Conservation (phyloP, 2,888 invertebrate species). For the Trachelus troglodyta region DNA sequence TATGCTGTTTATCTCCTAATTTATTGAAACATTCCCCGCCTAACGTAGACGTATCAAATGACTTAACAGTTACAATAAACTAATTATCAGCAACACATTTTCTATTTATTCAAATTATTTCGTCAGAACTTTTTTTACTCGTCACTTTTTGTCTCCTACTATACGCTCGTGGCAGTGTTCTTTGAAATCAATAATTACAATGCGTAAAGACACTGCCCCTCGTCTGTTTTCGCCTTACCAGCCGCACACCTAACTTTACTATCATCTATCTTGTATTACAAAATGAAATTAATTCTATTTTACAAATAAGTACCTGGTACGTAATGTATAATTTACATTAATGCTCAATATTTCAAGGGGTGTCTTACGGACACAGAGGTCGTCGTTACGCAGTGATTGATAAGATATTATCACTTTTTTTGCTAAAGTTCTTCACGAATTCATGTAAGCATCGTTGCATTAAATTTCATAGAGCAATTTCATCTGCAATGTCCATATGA, state of each 20-base stretch:
- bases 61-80: constrained; percentile 17
- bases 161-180: constrained; percentile 5
- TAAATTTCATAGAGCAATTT: not conserved
- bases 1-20: not conserved
- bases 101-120: constrained; percentile 12
- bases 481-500: not conserved
- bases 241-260: constrained; percentile 4
- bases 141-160: too few species aligned
- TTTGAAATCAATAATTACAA: constrained; percentile 25
- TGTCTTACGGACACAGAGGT: not conserved
- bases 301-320: constrained; percentile 2
- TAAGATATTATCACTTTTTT: not conserved
- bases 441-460: not conserved
- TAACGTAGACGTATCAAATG: constrained; percentile 14
- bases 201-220: constrained; percentile 44
- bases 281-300: constrained; percentile 1
- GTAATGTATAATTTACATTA: not conserved
- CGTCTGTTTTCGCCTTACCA: constrained; percentile 16
- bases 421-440: not conserved
- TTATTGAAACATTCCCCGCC: not conserved
- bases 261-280: not conserved
- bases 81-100: constrained; percentile 16
- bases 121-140: not conserved
- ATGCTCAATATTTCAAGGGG: not conserved
- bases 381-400: not conserved